Evolutionary conservation across 1,140 invertebrate genomes (phyloP), one percentile per base, ranked within the genome.

Genomic region (Magallana ariakensis): DNA sequence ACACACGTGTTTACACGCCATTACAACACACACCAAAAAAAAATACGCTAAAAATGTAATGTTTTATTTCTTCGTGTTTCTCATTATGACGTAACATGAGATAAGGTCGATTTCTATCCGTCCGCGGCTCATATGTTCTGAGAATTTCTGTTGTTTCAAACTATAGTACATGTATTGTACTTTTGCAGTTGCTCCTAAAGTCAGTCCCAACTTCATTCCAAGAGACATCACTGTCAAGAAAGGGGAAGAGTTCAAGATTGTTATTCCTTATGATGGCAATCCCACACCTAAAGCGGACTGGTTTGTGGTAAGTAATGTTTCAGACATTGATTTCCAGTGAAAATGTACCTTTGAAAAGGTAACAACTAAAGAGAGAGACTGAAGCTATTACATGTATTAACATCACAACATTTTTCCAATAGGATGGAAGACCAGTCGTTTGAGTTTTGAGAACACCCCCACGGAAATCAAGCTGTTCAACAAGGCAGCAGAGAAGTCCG

Each of bases 211-310:
- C 93, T 96, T 99, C 83, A 97, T 97, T 91, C 98, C 98, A 80
- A 96, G 98, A 26, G 98, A 99, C 92, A 98, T 99, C 96, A 97
- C 97, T 53, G 98, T 98, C 2, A 97, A 98, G 92, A 98, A 98
- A 88, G 98, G 98, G 70, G 98, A 99, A 95, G 97, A 98, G 93
- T 98, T 99, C 93, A 98, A 97, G 88, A 98, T 99, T 87, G 98
- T 97, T 15, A 98, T 99, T 53, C 98, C 98, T 22, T 99, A 97
- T 94, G 96, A 96, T 91, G 98, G 97, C 26, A 97, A 97, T 93
- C 99, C 99, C 16, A 97, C 97, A 83, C 99, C 99, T 0, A 97
- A 96, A 7, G 96, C 98, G 86, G 96, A 97, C 90, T 99, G 99
- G 98, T 96, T 96, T 11, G 97, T 97, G 94, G 97, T 95, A 89